Conservation (phyloP, 2,888 invertebrate species). For the Pheosia gnoma region DNA sequence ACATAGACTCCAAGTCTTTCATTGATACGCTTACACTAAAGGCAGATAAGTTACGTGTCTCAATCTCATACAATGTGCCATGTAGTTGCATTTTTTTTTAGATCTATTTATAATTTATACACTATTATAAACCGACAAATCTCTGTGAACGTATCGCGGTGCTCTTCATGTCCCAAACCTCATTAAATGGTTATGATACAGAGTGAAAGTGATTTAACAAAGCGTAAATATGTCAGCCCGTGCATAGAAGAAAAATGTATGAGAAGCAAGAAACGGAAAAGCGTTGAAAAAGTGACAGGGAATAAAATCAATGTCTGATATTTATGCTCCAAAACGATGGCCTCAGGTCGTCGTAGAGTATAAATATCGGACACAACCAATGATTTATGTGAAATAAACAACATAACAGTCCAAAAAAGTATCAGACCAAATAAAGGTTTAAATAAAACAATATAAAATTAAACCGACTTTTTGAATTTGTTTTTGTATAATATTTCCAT, state of each 20-base stretch:
- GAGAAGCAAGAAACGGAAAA: conserved; percentile 81
- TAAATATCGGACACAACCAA: conserved; percentile 67
- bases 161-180: conserved; percentile 69
- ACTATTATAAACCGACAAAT: conserved; percentile 63
- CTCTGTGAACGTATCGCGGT: conserved; percentile 72
- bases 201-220: conserved; percentile 76
- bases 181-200: conserved; percentile 73
- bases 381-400: conserved; percentile 62
- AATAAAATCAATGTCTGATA: conserved; percentile 67
- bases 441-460: conserved; percentile 65
- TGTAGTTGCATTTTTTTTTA: conserved; percentile 44
- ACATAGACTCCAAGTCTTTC: conserved; percentile 50
- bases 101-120: conserved; percentile 48
- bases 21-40: conserved; percentile 56
- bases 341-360: conserved; percentile 50
- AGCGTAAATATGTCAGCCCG: conserved; percentile 80
- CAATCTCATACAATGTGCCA: conserved; percentile 66
- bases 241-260: conserved; percentile 80
- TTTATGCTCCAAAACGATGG: conserved; percentile 56
- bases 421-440: conserved; percentile 57
- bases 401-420: conserved; percentile 51
- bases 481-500: conserved; percentile 73
- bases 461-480: conserved; percentile 67
- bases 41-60: conserved; percentile 55
- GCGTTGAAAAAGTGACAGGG: conserved; percentile 78